Percentiles rank a stretch among this genome's conserved stretches.
Conservation (phyloP, 2,888 invertebrate genomes). For the Meandrusa payeni region DNA sequence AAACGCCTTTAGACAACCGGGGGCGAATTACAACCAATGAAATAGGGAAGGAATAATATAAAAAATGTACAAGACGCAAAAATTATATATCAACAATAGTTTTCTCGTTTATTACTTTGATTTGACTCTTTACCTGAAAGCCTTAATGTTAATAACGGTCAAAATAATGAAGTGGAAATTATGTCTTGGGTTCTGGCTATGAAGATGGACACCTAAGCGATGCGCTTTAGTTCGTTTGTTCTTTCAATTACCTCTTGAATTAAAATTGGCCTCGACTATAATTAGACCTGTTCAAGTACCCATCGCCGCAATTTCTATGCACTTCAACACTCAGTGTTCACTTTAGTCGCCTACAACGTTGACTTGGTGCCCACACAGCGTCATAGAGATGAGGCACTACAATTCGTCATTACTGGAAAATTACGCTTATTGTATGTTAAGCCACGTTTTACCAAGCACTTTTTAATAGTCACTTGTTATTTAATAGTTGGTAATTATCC, state of each 20-base stretch:
- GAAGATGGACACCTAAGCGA: conserved; percentile 31
- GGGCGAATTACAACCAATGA: too few relatives aligned
- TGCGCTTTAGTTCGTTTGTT: conserved; percentile 10
- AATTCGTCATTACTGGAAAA: not conserved
- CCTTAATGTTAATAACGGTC: too few relatives aligned
- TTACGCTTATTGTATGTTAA: not conserved
- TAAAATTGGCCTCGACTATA: conserved; percentile 60
- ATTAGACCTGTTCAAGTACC: conserved; percentile 46
- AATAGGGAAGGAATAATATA: too few relatives aligned
- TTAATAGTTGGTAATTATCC: not conserved
- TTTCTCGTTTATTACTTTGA: too few relatives aligned
- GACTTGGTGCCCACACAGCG: not conserved
- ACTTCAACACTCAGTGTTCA: too few relatives aligned
- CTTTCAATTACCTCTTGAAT: conserved; percentile 47
- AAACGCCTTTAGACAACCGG: too few relatives aligned
- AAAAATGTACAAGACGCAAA: too few relatives aligned
- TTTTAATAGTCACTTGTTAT: not conserved
- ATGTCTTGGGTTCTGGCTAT: too few relatives aligned
- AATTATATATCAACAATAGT: too few relatives aligned
- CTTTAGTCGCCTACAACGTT: conserved; percentile 7
- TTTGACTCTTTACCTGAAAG: too few relatives aligned
- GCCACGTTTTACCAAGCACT: not conserved
- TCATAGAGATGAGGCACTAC: not conserved
- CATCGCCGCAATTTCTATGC: too few relatives aligned
- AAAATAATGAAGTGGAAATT: too few relatives aligned